Percentiles rank a stretch among this genome's conserved stretches.
These are phyloP conservation scores for Pangasius krempfi DNA, from an alignment of 2,797 vertebrate species.

Conservation along the genomic window DNA sequence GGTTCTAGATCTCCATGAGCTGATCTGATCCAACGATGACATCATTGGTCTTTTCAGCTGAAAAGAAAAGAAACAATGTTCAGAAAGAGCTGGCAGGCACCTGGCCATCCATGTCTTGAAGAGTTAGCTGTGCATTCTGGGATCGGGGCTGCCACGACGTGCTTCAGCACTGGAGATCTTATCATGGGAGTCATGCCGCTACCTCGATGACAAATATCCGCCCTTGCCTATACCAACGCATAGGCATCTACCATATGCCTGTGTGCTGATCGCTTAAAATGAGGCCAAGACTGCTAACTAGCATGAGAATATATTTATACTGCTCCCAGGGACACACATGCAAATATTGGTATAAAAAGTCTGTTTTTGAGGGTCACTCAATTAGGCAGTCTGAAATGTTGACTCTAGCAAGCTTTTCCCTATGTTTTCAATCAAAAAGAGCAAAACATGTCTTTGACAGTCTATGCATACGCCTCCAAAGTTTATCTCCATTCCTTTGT, in stretches of 20 bases:
- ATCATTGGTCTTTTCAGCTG: conserved; percentile 93
- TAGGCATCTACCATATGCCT: background rate
- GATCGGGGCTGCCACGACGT: background rate
- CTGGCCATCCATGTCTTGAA: background rate
- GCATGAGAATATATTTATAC: conserved; percentile 6
- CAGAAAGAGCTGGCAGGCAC: conserved; percentile 18
- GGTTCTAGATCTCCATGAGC: conserved; percentile 93
- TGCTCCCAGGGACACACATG: background rate
- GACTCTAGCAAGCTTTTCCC: conserved; percentile 18
- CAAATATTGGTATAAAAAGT: conserved; percentile 7
- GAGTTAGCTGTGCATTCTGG: conserved; percentile 31
- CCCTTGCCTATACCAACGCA: background rate
- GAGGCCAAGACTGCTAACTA: background rate
- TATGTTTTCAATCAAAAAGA: conserved; percentile 39
- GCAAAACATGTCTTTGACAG: conserved; percentile 30
- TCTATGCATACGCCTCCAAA: conserved; percentile 10
- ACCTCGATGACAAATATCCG: background rate
- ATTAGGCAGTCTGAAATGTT: conserved; percentile 21
- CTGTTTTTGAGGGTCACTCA: conserved; percentile 28
- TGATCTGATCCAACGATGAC: conserved; percentile 95
- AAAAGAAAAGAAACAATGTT: conserved; percentile 56
- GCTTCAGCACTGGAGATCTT: background rate
- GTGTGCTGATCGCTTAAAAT: background rate
- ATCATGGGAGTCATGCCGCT: background rate
- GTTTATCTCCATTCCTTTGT: conserved; percentile 44